These are phyloP conservation scores for Corythornis vintsioides DNA, from an alignment of 2,113 vertebrate genomes.

Conservation along the genomic window DNA sequence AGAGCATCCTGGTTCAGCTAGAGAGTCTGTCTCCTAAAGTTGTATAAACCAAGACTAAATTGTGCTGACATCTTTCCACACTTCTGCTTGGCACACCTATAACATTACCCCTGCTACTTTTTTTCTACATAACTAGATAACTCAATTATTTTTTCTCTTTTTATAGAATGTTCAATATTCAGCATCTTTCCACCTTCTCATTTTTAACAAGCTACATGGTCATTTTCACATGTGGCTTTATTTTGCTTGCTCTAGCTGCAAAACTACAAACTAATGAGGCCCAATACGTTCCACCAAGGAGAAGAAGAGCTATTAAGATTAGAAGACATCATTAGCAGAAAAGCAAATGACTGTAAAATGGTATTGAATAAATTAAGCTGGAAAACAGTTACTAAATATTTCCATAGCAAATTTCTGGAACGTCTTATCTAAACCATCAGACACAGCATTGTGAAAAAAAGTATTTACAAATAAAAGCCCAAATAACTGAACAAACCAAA, in stretches of 20 bases:
- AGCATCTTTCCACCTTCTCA: neutral
- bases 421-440: neutral
- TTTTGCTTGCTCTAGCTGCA: neutral
- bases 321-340: neutral
- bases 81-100: accelerated
- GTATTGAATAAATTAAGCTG: neutral
- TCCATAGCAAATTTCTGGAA: neutral
- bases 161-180: neutral
- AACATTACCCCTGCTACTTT: neutral
- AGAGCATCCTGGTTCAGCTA: neutral
- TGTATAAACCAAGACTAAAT: neutral
- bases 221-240: neutral
- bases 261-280: neutral
- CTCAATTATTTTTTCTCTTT: neutral
- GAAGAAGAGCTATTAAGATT: neutral
- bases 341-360: neutral
- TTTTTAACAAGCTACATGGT: neutral
- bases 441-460: neutral
- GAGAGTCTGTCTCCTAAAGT: neutral
- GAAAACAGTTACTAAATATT: neutral
- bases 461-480: neutral
- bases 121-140: neutral
- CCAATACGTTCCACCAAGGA: neutral
- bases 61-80: neutral
- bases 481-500: neutral